phyloP scores from a whole-genome alignment of 1,140 invertebrate genomes.

The Nephila pilipes region DNA sequence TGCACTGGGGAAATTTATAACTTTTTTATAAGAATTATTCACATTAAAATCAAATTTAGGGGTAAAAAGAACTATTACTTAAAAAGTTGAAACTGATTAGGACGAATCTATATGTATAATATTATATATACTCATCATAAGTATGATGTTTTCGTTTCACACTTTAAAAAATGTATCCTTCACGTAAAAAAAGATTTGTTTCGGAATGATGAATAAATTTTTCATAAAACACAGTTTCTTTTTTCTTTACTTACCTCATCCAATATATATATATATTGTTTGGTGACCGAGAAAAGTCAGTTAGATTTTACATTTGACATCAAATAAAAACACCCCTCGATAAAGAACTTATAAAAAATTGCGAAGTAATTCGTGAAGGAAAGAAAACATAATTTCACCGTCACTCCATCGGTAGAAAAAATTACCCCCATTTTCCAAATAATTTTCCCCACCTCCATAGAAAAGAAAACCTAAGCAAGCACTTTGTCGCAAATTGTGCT shows the following conservation, averaged over 20 bases:
- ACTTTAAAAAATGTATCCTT: too few relatives aligned
- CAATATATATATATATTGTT: not conserved
- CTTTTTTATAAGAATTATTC: too few relatives aligned
- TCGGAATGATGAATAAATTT: too few relatives aligned
- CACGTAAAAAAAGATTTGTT: too few relatives aligned
- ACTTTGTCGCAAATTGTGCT: slow-evolving; percentile 72
- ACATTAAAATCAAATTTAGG: too few relatives aligned
- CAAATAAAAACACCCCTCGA: not conserved
- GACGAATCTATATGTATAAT: too few relatives aligned
- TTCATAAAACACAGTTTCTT: too few relatives aligned
- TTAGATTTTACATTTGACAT: not conserved
- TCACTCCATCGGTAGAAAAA: slow-evolving; percentile 43
- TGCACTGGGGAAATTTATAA: too few relatives aligned
- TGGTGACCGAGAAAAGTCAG: slow-evolving; percentile 1
- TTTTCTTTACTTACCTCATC: not conserved
- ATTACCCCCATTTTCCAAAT: slow-evolving; percentile 36
- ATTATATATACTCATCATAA: too few relatives aligned
- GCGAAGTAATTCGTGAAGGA: not conserved
- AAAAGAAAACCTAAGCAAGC: slow-evolving; percentile 44
- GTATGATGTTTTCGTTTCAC: too few relatives aligned
- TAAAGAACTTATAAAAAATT: not conserved
- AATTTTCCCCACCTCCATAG: slow-evolving; percentile 23
- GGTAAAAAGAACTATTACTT: too few relatives aligned
- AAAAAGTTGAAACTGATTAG: too few relatives aligned
- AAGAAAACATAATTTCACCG: slow-evolving; percentile 18